Evolutionary conservation across 2,888 invertebrate genomes (phyloP).

Genomic region (Dryocosmus kuriphilus): DNA sequence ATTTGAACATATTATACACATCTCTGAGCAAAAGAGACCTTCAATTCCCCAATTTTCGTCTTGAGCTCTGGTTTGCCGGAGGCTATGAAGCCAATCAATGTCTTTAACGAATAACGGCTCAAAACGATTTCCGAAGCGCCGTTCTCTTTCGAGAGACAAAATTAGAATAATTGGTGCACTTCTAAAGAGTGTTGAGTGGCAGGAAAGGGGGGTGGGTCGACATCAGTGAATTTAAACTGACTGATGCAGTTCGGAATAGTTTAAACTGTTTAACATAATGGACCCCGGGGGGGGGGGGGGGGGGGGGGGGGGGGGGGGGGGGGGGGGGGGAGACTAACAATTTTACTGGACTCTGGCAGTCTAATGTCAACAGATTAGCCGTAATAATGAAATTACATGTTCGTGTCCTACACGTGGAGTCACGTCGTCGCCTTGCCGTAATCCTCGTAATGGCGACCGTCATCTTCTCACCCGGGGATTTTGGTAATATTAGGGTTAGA

Average conservation of each 20-base stretch:
- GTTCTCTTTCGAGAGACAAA: conserved; percentile 61
- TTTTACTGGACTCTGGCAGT: conserved; percentile 63
- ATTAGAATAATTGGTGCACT: conserved; percentile 69
- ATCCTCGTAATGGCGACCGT: conserved; percentile 65
- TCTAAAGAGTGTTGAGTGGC: conserved; percentile 1
- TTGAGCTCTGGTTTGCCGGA: background rate
- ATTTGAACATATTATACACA: background rate
- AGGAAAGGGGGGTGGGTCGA: background rate
- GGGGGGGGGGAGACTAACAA: conserved; percentile 63
- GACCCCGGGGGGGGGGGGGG: no score
- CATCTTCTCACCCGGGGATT: conserved; percentile 61
- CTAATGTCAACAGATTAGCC: conserved; percentile 78
- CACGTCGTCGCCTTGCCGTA: conserved; percentile 65
- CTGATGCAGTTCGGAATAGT: conserved; percentile 61
- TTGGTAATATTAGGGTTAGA: conserved; percentile 77
- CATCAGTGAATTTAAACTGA: conserved; percentile 16
- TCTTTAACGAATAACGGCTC: conserved; percentile 26
- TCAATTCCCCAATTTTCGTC: conserved; percentile 11
- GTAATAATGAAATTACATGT: conserved; percentile 77
- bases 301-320: no score
- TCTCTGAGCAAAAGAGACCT: background rate
- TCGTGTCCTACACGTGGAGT: conserved; percentile 67
- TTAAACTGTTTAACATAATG: conserved; percentile 75
- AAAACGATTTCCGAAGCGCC: conserved; percentile 37
- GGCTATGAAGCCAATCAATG: conserved; percentile 27